Conservation (phyloP, 1,140 invertebrate species). For the Microvelia longipes region DNA sequence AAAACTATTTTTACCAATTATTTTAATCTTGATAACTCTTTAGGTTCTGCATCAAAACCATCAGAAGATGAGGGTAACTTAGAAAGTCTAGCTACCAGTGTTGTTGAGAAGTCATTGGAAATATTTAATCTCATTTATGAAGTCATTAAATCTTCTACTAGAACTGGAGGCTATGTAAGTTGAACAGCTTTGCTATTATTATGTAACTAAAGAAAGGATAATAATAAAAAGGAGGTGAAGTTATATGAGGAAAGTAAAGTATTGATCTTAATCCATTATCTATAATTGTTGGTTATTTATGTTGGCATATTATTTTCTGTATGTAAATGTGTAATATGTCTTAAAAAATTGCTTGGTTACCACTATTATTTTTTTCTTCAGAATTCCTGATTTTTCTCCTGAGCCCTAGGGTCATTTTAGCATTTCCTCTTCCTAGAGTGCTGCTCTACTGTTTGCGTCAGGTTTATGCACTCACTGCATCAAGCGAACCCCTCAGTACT, state of each 20-base stretch:
- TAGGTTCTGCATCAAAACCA: slow-evolving; percentile 3
- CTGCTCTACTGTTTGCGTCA: too few relatives aligned
- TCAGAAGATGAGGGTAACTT: slow-evolving; percentile 45
- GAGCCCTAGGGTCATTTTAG: too few relatives aligned
- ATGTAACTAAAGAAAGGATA: neutral
- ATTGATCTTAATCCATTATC: too few relatives aligned
- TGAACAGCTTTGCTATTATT: neutral
- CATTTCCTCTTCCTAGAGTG: too few relatives aligned
- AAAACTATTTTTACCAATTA: slow-evolving; percentile 43
- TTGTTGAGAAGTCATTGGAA: slow-evolving; percentile 58
- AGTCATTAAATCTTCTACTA: slow-evolving; percentile 64
- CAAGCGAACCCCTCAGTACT: too few relatives aligned
- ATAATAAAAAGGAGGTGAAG: neutral
- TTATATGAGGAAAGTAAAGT: neutral
- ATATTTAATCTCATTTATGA: slow-evolving; percentile 67
- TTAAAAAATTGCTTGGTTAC: too few relatives aligned
- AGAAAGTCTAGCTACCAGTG: slow-evolving; percentile 47
- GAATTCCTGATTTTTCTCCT: too few relatives aligned
- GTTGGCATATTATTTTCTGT: too few relatives aligned
- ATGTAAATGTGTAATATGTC: too few relatives aligned
- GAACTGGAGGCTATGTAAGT: slow-evolving; percentile 72
- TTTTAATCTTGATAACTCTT: slow-evolving; percentile 29
- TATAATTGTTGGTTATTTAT: too few relatives aligned
- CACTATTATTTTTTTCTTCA: too few relatives aligned
- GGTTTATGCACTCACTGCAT: too few relatives aligned